phyloP scores from a whole-genome alignment of 2,888 invertebrate species.

The Chaitophorus viminalis region DNA sequence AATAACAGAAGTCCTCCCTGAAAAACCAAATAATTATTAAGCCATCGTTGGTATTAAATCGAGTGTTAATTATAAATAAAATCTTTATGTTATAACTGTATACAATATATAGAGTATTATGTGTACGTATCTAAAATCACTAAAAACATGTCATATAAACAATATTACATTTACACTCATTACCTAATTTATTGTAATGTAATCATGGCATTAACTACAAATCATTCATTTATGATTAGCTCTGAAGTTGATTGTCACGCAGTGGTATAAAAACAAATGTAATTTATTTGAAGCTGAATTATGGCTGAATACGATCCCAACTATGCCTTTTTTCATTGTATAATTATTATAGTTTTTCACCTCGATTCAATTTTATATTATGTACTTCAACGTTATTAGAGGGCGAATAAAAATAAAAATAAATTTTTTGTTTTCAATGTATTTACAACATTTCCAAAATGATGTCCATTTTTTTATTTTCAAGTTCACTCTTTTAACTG shows the following conservation, averaged over 20 bases:
- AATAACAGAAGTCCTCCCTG: neutral
- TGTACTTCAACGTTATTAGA: neutral
- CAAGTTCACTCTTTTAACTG: constrained; percentile 19
- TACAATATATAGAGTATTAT: neutral
- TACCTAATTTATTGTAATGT: neutral
- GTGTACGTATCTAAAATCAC: neutral
- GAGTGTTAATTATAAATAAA: too few relatives aligned
- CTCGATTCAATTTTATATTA: neutral
- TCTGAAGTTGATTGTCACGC: constrained; percentile 32
- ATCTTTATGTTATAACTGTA: too few relatives aligned
- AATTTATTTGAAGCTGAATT: constrained; percentile 47
- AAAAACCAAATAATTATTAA: neutral
- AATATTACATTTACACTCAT: neutral
- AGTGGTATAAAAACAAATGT: neutral
- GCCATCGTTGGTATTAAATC: too few relatives aligned
- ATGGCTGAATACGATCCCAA: neutral
- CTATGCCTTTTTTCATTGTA: constrained; percentile 11
- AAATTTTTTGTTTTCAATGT: neutral
- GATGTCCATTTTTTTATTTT: neutral
- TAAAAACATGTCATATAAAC: neutral
- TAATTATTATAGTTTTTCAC: neutral
- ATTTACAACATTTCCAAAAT: neutral
- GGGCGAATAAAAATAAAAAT: neutral
- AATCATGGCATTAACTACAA: neutral
- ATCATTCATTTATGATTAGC: constrained; percentile 11